Evolutionary conservation across 1,140 invertebrate genomes (phyloP).

Genomic region (Anoplophora glabripennis): DNA sequence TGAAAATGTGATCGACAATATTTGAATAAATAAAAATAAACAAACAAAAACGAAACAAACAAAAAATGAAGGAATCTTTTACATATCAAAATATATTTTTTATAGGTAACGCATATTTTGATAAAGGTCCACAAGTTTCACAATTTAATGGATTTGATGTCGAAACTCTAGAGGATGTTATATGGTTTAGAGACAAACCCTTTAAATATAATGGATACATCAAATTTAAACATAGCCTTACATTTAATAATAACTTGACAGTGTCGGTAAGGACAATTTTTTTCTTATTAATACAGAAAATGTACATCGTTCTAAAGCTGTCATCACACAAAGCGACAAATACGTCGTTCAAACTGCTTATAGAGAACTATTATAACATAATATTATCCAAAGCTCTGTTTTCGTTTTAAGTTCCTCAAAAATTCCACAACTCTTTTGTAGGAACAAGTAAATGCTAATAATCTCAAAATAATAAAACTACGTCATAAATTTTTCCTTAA

Average conservation of each 20-base stretch:
- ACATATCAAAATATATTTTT: slow-evolving; percentile 1
- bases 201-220: slow-evolving; percentile 26
- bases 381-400: too few species aligned
- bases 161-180: slow-evolving; percentile 23
- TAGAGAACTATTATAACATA: too few species aligned
- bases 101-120: slow-evolving; percentile 36
- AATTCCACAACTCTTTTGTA: too few species aligned
- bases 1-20: too few species aligned
- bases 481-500: too few species aligned
- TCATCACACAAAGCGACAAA: neutral
- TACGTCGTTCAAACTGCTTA: too few species aligned
- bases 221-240: slow-evolving; percentile 27
- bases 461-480: too few species aligned
- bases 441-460: too few species aligned
- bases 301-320: neutral
- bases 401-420: too few species aligned
- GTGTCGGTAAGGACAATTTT: slow-evolving; percentile 38
- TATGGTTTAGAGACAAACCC: slow-evolving; percentile 38
- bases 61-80: too few species aligned
- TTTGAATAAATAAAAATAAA: too few species aligned
- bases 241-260: slow-evolving; percentile 32
- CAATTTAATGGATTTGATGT: slow-evolving; percentile 24
- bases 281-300: neutral
- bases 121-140: slow-evolving; percentile 33
- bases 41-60: too few species aligned